phyloP scores from a whole-genome alignment of 2,113 vertebrate species.

The Sinocyclocheilus anshuiensis region DNA sequence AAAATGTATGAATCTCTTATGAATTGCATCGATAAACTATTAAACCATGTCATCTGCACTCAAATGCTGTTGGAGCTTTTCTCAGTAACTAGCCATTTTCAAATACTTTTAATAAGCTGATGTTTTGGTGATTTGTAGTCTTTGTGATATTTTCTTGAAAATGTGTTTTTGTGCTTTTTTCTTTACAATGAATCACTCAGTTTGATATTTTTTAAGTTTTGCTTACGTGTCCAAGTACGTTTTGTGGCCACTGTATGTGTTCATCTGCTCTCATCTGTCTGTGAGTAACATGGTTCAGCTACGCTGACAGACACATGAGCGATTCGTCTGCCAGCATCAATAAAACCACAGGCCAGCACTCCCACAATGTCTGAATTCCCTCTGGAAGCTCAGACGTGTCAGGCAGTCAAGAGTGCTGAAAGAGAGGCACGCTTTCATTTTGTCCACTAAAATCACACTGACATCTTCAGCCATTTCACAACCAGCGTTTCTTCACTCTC shows the following conservation, averaged over 20 bases:
- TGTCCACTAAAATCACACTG: neutral
- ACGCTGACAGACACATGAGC: neutral
- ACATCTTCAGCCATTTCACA: conserved; percentile 3
- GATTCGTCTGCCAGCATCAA: conserved; percentile 26
- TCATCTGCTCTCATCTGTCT: neutral
- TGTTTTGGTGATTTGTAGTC: neutral
- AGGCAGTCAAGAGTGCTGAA: conserved; percentile 4
- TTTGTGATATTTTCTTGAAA: neutral
- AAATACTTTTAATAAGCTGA: neutral
- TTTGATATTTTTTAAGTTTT: neutral
- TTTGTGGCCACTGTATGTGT: neutral
- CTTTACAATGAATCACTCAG: neutral
- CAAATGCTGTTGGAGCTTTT: neutral
- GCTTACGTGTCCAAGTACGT: neutral
- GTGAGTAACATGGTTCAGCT: neutral
- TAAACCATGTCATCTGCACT: neutral
- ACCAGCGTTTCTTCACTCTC: neutral
- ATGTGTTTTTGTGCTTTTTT: neutral
- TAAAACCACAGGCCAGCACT: conserved; percentile 1
- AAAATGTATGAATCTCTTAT: neutral
- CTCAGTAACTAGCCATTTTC: neutral
- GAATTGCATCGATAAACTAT: neutral
- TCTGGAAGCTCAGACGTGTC: neutral
- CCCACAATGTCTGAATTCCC: conserved; percentile 17
- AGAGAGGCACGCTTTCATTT: neutral